Evolutionary conservation across 2,797 vertebrate genomes (phyloP).

Genomic region (Cossypha dichroa): DNA sequence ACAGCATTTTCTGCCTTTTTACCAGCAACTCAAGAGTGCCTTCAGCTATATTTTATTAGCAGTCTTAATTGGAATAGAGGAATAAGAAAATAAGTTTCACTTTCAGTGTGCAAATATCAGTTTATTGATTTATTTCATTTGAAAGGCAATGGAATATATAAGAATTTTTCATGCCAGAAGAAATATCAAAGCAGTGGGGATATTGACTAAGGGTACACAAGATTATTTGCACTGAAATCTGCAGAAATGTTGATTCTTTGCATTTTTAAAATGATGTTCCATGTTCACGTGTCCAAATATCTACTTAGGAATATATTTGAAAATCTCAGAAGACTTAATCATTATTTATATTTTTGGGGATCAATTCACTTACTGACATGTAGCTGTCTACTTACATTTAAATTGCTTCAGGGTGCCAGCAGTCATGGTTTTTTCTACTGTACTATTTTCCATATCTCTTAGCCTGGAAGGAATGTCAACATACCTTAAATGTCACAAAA

Average conservation of each 20-base stretch:
- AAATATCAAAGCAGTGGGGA: rapidly evolving
- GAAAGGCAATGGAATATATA: background rate
- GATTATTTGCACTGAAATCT: background rate
- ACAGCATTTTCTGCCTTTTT: background rate
- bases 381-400: background rate
- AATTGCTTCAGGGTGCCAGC: background rate
- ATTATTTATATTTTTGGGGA: background rate
- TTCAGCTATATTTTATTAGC: background rate
- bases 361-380: background rate
- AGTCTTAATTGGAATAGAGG: background rate
- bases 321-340: background rate
- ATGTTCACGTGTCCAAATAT: background rate
- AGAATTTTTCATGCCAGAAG: background rate
- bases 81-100: background rate
- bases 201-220: background rate
- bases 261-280: background rate
- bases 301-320: background rate
- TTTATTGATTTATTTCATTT: background rate
- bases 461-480: background rate
- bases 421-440: background rate
- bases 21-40: background rate
- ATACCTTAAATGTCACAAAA: background rate
- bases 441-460: background rate
- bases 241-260: background rate
- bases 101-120: background rate